Conservation (phyloP, 1,140 invertebrate genomes). For the Drosophila quadrilineata region DNA sequence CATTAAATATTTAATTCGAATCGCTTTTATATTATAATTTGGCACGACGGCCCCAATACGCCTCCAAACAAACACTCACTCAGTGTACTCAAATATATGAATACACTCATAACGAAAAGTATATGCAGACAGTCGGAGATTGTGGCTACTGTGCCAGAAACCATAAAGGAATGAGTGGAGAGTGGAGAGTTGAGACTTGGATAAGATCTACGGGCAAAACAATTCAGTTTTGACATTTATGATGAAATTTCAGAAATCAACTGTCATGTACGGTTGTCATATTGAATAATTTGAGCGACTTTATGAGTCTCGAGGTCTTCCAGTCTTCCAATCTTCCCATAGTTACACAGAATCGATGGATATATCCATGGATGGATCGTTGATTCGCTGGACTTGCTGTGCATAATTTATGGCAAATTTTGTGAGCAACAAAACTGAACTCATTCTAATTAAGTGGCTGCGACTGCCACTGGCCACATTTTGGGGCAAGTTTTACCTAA, state of each 20-base stretch:
- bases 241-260: constrained; percentile 76
- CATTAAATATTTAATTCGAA: constrained; percentile 48
- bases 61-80: not conserved
- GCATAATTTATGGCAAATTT: constrained; percentile 68
- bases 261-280: constrained; percentile 75
- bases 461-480: not conserved
- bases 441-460: constrained; percentile 74
- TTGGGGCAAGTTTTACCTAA: not conserved
- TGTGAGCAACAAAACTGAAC: constrained; percentile 52
- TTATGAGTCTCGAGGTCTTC: constrained; percentile 40
- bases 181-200: too few species aligned
- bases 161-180: constrained; percentile 23
- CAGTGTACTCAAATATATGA: constrained; percentile 15
- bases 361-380: not conserved
- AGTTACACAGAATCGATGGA: not conserved
- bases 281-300: constrained; percentile 70
- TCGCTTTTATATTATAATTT: constrained; percentile 53
- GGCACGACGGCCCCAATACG: constrained; percentile 35
- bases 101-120: constrained; percentile 1
- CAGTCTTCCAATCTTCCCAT: not conserved
- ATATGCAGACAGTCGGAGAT: constrained; percentile 6
- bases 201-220: constrained; percentile 73
- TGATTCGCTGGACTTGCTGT: constrained; percentile 55
- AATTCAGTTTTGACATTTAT: constrained; percentile 78
- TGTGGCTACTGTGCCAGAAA: constrained; percentile 38